These are phyloP conservation scores for Trematomus bernacchii DNA, from an alignment of 2,797 vertebrate genomes.

Conservation along the genomic window DNA sequence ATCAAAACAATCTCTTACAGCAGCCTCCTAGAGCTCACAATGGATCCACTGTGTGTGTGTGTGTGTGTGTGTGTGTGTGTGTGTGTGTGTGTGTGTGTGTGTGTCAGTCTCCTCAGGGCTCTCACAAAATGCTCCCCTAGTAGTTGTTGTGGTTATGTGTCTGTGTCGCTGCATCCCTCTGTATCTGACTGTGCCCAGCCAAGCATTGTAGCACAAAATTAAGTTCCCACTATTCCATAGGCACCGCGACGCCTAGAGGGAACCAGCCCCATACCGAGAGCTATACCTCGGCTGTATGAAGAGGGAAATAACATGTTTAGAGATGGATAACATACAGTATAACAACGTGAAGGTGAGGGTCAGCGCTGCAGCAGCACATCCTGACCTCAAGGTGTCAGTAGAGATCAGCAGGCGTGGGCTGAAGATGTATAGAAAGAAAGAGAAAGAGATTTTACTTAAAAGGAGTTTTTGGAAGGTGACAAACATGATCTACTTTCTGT, in stretches of 20 bases:
- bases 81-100: too few species aligned
- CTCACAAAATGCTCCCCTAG: constrained; percentile 69
- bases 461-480: constrained; percentile 51
- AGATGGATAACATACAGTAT: constrained; percentile 16
- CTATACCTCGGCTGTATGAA: constrained; percentile 15
- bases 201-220: constrained; percentile 75
- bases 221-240: constrained; percentile 68
- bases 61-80: constrained; percentile 27
- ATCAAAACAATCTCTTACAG: constrained; percentile 79
- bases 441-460: constrained; percentile 48
- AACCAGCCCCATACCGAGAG: constrained; percentile 9
- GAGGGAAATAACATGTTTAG: constrained; percentile 35
- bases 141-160: constrained; percentile 72
- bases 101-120: constrained; percentile 70
- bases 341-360: constrained; percentile 55
- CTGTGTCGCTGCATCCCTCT: constrained; percentile 67
- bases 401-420: constrained; percentile 71
- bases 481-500: constrained; percentile 36
- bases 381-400: constrained; percentile 83
- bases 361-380: constrained; percentile 60
- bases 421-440: neutral
- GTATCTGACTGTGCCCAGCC: constrained; percentile 70
- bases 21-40: constrained; percentile 76
- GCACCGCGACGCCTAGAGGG: constrained; percentile 43
- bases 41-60: constrained; percentile 70